These are phyloP conservation scores for Chaetorhynchus papuensis DNA, from an alignment of 2,113 vertebrate genomes.

Conservation along the genomic window DNA sequence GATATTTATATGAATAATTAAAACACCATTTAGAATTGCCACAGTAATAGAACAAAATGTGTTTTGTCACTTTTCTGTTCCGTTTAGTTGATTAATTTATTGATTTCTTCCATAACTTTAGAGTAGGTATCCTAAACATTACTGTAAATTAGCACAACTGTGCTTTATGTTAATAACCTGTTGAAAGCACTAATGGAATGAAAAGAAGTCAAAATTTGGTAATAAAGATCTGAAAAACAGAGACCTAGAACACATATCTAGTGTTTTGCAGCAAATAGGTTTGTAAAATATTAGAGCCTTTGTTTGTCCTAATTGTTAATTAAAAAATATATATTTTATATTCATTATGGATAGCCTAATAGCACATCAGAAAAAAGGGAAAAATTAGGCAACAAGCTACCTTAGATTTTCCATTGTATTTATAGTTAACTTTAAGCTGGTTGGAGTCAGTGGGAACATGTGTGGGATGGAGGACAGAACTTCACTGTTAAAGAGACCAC, in stretches of 20 bases:
- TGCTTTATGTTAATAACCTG: neutral
- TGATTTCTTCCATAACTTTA: constrained; percentile 29
- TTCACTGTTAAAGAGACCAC: neutral
- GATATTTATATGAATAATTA: constrained; percentile 38
- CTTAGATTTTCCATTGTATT: neutral
- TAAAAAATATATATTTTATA: neutral
- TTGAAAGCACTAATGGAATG: neutral
- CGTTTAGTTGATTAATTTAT: constrained; percentile 20
- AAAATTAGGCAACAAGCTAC: neutral
- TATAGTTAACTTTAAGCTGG: neutral
- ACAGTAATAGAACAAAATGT: constrained; percentile 8
- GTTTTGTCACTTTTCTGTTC: neutral
- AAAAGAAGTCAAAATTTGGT: neutral
- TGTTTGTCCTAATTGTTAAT: neutral
- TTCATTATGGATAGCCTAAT: neutral
- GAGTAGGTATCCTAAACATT: neutral
- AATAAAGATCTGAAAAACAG: neutral
- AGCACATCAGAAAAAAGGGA: neutral
- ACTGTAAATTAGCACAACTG: neutral
- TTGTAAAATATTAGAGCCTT: neutral
- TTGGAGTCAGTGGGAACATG: neutral
- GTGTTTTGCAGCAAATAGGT: neutral
- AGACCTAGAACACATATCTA: neutral
- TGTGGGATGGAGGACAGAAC: neutral
- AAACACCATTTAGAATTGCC: constrained; percentile 9